Conservation (phyloP, 1,140 invertebrate genomes). For the Onthophagus taurus region DNA sequence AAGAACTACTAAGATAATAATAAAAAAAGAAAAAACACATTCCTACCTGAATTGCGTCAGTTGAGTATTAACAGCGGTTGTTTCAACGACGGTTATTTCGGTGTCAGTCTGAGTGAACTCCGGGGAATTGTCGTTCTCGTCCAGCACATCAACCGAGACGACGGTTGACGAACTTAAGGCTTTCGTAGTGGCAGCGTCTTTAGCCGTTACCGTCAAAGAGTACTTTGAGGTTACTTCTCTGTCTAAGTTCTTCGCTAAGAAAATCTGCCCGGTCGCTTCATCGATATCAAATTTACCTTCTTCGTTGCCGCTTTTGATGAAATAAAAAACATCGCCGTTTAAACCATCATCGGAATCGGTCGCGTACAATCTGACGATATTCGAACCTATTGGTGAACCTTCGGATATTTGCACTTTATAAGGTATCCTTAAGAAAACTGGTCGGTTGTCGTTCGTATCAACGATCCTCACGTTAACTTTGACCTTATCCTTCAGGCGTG, state of each 20-base stretch:
- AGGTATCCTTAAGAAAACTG: constrained; percentile 70
- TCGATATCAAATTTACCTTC: constrained; percentile 75
- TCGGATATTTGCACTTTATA: constrained; percentile 82
- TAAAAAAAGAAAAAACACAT: no score
- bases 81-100: constrained; percentile 74
- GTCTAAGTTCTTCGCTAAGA: constrained; percentile 66
- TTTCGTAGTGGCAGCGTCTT: constrained; percentile 63
- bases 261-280: constrained; percentile 78
- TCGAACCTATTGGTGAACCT: constrained; percentile 63
- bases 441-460: constrained; percentile 90
- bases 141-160: constrained; percentile 72
- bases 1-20: no score
- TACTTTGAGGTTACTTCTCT: constrained; percentile 76
- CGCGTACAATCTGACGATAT: constrained; percentile 75
- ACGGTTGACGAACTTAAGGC: constrained; percentile 64
- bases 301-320: constrained; percentile 69
- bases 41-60: constrained; percentile 78
- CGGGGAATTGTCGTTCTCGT: constrained; percentile 92
- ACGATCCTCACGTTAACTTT: constrained; percentile 79
- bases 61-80: constrained; percentile 68
- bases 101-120: constrained; percentile 64
- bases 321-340: constrained; percentile 86
- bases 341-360: constrained; percentile 81
- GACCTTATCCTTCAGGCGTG: constrained; percentile 73
- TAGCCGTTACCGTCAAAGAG: constrained; percentile 67